Evolutionary conservation across 2,113 vertebrate genomes (phyloP), one percentile per base, ranked within the genome.

Genomic region (Brachyistius frenatus): DNA sequence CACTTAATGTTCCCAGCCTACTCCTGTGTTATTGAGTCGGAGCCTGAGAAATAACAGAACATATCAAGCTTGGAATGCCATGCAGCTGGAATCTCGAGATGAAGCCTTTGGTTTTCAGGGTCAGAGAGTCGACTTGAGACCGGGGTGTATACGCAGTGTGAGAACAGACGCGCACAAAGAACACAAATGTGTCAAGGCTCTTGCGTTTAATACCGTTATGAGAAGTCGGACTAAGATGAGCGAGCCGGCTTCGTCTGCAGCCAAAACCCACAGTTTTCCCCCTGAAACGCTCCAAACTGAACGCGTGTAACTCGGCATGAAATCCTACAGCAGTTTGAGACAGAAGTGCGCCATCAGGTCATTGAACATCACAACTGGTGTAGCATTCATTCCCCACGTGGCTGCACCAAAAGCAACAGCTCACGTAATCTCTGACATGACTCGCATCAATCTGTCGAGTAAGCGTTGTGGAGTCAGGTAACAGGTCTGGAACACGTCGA

Each of bases 401-500:
- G 41, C 10, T 60, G 37, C 37, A 3, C 54, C 54, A 57, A 81
- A 76, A 73, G 37, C 47, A 76, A 73, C 46, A 71, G 55, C 46
- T 54, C 31, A 72, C 8, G 33, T 52, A 37, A 71, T 33, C 47
- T 57, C 61, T 71, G 31, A 65, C 66, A 35, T 15, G 61, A 56
- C 54, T 53, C 52, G 13, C 65, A 81, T 85, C 57, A 55, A 54
- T 81, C 66, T 41, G 32, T 78, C 68, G 74, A 85, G 75, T 2
- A 56, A 53, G 83, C 75, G 46, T 80, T 80, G 82, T 67, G 33
- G 11, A 58, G 73, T 72, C 69, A 61, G 56, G 68, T 84, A 56
- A 89, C 49, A 56, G n/a, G 85, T 83, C 81, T 81, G 72, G 31
- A 83, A 80, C 56, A 74, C n/a, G 1, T 86, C 81, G 63, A 66